These are phyloP conservation scores for Drosophila acutilabella DNA, from an alignment of 2,888 invertebrate species.

Conservation along the genomic window DNA sequence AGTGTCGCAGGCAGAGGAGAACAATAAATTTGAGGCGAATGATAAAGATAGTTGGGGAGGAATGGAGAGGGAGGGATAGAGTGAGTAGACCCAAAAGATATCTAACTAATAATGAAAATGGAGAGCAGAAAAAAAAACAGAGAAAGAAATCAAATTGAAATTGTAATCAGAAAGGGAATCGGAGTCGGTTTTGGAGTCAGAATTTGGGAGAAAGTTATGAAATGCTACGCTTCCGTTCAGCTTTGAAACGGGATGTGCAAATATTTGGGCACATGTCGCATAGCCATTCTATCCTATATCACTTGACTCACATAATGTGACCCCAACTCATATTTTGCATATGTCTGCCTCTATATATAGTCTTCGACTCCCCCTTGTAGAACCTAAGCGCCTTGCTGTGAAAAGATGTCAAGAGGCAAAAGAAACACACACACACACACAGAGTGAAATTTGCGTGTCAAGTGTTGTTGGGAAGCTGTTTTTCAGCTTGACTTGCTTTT, in stretches of 20 bases:
- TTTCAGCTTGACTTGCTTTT: constrained; percentile 78
- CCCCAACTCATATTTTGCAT: constrained; percentile 52
- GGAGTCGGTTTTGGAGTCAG: not conserved
- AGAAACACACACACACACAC: constrained; percentile 44
- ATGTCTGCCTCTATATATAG: constrained; percentile 13
- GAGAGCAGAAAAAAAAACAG: not conserved
- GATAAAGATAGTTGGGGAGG: constrained; percentile 29
- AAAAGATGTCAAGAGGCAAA: constrained; percentile 49
- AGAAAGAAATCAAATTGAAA: constrained; percentile 34
- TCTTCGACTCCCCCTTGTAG: not conserved
- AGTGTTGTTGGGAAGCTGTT: constrained; percentile 70
- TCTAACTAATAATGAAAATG: constrained; percentile 21
- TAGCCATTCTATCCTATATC: constrained; percentile 9
- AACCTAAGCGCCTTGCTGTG: constrained; percentile 5
- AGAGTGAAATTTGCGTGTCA: constrained; percentile 61
- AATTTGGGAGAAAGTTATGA: constrained; percentile 55
- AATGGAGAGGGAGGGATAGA: not conserved
- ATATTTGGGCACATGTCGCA: constrained; percentile 58
- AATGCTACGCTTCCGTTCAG: constrained; percentile 43
- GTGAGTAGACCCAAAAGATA: not conserved
- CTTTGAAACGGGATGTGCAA: constrained; percentile 49
- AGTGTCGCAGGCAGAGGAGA: constrained; percentile 55
- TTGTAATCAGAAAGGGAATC: constrained; percentile 5
- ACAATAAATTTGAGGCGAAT: constrained; percentile 60
- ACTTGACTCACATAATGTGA: constrained; percentile 9